Evolutionary conservation across 2,888 invertebrate species (phyloP).

Genomic region (Oscheius sp.): DNA sequence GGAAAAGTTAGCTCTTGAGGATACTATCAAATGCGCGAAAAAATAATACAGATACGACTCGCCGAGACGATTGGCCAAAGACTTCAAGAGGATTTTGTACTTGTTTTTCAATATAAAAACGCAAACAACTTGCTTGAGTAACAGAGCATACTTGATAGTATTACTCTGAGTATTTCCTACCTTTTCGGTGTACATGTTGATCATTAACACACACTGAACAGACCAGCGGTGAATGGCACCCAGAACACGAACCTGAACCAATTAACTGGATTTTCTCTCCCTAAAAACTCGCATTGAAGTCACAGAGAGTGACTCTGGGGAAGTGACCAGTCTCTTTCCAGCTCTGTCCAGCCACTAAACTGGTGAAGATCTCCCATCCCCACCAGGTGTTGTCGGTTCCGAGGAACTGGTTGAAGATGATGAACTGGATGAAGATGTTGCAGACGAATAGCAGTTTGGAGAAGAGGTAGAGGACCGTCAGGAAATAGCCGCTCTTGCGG

Average conservation of each 20-base stretch:
- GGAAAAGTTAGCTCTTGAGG: no score
- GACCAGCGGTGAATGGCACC: conserved; percentile 71
- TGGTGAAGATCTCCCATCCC: conserved; percentile 58
- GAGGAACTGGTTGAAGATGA: conserved; percentile 60
- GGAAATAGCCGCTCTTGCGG: conserved; percentile 48
- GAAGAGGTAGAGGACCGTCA: conserved; percentile 49
- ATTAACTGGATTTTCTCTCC: not conserved
- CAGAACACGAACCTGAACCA: conserved; percentile 57
- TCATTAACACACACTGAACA: conserved; percentile 69
- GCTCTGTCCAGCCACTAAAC: conserved; percentile 49
- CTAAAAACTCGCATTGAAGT: conserved; percentile 46
- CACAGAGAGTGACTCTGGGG: conserved; percentile 63
- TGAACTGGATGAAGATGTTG: conserved; percentile 60
- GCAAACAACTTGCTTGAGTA: no score
- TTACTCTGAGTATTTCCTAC: conserved; percentile 40
- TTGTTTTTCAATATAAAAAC: no score
- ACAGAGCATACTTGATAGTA: conserved; percentile 26
- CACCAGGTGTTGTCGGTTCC: conserved; percentile 55
- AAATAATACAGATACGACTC: no score
- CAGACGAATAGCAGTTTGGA: conserved; percentile 57
- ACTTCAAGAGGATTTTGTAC: no score
- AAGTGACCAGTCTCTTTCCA: conserved; percentile 62
- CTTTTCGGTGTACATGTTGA: conserved; percentile 62
- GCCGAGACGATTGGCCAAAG: no score
- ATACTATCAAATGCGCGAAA: no score